Base-by-base conservation (phyloP, 37 sponge, comb jelly and placozoan species). In the Eunapius fragilis region DNA sequence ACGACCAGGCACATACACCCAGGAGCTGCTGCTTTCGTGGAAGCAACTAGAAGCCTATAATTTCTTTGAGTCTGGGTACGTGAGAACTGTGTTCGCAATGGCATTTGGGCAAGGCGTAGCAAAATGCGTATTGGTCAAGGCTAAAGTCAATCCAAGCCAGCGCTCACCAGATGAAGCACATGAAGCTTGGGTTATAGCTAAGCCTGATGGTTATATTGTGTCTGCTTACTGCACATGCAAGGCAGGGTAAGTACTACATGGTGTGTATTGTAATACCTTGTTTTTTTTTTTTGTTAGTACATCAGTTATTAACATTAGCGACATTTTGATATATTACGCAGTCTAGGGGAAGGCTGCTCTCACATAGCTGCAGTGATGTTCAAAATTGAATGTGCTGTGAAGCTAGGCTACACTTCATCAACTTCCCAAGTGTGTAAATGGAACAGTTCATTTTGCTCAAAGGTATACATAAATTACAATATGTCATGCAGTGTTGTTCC, bases 31-130 rank as follows among this genome's bases (percentile, higher is more conserved):
- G n/a, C 13, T 36, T 41, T 49, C 41, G 5, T 85, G 86, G 86
- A 41, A 41, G 41, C 41, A 41, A 6, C 41, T 41, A 9, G 41
- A 85, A 26, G 86, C 79, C 12, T 85, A 85, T n/a, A 85, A 69
- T 33, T 86, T 80, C 68, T 86, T 72, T 70, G n/a, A 79, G 71
- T 69, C 47, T 72, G 87, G 87, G 10, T 74, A 86, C 47, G 87
- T 86, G 7, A 33, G 87, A 14, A 49, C 72, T 14, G 74, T 41
- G 6, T 41, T 9, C 6, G 41, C 6, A 41, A 41, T 86, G 68
- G 49, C 26, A 70, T 31, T 77, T 3, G 30, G 78, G n/a, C 11
- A 68, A 27, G 71, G 25, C 41, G 69, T 37, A 3, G 30, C 37
- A 14, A 36, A 76, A 0, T 25, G 38, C 45, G 7, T 27, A 71